Evolutionary conservation across 2,888 invertebrate genomes (phyloP).

Genomic region (Limulus polyphemus): DNA sequence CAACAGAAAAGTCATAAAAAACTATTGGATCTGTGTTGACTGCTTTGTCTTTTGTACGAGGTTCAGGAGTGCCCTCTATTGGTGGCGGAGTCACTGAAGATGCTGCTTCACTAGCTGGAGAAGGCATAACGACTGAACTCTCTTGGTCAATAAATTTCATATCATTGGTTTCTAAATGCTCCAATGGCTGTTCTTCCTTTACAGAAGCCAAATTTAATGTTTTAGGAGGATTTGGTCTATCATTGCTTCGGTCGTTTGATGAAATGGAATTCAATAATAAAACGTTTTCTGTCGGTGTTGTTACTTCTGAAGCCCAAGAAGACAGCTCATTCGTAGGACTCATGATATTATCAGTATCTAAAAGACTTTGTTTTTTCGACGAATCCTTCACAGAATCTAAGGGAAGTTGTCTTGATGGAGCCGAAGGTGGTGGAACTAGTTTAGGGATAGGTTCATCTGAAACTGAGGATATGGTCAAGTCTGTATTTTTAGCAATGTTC

Average conservation of each 20-base stretch:
- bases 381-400: constrained; percentile 14
- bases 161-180: constrained; percentile 7
- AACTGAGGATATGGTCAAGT: not conserved
- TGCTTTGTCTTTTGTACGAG: not conserved
- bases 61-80: not conserved
- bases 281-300: not conserved
- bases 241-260: not conserved
- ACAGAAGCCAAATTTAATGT: constrained; percentile 8
- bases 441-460: constrained; percentile 17
- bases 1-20: too few species aligned
- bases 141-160: constrained; percentile 13
- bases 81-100: too few species aligned
- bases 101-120: constrained; percentile 1
- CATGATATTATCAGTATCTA: constrained; percentile 45
- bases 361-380: constrained; percentile 38
- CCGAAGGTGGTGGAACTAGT: constrained; percentile 23
- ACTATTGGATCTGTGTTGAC: too few species aligned
- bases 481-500: not conserved
- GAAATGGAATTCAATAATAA: too few species aligned
- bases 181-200: constrained; percentile 5
- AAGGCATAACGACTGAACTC: not conserved
- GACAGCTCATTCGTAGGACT: too few species aligned
- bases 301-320: not conserved
- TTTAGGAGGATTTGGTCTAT: constrained; percentile 9
- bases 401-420: constrained; percentile 10